A percentile compares a stretch with the other conserved stretches of the same genome.
These are phyloP conservation scores for Clarias pachynema DNA, from an alignment of 2,797 vertebrate genomes.

Conservation along the genomic window DNA sequence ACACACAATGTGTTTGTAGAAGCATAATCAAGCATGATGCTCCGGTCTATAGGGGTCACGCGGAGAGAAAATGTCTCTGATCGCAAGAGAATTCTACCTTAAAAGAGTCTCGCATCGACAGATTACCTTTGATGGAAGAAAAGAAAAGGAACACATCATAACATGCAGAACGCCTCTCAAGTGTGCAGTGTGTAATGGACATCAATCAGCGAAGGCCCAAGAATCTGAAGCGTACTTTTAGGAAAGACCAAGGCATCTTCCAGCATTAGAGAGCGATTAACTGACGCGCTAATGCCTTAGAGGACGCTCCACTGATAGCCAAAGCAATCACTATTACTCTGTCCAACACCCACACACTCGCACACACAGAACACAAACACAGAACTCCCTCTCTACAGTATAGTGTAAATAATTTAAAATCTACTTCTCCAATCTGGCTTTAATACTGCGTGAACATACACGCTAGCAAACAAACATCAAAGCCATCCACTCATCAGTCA, in stretches of 20 bases:
- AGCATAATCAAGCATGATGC: conserved; percentile 1
- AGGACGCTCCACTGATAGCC: conserved; percentile 47
- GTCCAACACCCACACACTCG: conserved; percentile 42
- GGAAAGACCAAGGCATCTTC: conserved; percentile 54
- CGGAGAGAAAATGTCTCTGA: neutral
- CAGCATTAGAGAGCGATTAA: conserved; percentile 70
- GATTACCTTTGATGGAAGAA: conserved; percentile 31
- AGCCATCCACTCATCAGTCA: conserved; percentile 5
- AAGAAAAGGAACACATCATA: conserved; percentile 34
- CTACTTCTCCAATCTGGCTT: neutral
- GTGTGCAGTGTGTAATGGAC: conserved; percentile 50
- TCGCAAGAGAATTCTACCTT: conserved; percentile 24
- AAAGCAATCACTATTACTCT: conserved; percentile 54
- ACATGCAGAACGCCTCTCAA: conserved; percentile 44
- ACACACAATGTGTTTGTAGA: neutral
- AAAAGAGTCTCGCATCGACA: neutral
- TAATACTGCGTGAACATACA: conserved; percentile 40
- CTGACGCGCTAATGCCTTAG: conserved; percentile 62
- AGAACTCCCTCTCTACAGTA: neutral
- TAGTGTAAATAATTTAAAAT: conserved; percentile 6
- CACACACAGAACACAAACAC: conserved; percentile 23
- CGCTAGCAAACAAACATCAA: neutral
- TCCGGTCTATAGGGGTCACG: neutral
- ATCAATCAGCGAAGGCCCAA: conserved; percentile 68
- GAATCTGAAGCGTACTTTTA: conserved; percentile 64